Conservation (phyloP, 2,797 vertebrate genomes). For the Cyprinodon diabolis region DNA sequence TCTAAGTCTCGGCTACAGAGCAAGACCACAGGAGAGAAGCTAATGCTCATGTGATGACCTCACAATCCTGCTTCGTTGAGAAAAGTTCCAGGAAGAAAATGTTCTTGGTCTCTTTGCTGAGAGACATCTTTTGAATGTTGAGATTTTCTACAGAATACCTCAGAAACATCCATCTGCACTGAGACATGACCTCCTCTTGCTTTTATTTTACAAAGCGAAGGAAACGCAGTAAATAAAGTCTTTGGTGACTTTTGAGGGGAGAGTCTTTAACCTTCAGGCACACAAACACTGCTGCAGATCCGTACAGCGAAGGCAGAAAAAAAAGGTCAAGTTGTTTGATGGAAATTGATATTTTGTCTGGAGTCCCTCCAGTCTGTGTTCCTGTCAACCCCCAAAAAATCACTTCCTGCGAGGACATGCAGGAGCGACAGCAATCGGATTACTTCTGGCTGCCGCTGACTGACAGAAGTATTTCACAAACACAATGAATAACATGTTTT, state of each 20-base stretch:
- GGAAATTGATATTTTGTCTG: constrained; percentile 11
- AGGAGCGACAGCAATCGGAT: constrained; percentile 9
- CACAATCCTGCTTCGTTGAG: too few relatives aligned
- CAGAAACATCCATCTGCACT: too few relatives aligned
- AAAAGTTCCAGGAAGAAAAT: too few relatives aligned
- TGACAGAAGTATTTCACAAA: constrained; percentile 10
- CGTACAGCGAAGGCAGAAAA: not conserved
- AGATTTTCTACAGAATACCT: too few relatives aligned
- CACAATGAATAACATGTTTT: not conserved
- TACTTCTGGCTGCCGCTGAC: constrained; percentile 7
- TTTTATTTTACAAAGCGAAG: not conserved
- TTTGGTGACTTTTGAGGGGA: not conserved
- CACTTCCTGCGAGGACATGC: not conserved
- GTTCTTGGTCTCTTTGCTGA: too few relatives aligned
- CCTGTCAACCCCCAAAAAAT: constrained; percentile 7
- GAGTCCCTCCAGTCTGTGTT: not conserved
- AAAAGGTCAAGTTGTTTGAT: constrained; percentile 22
- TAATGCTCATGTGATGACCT: too few relatives aligned
- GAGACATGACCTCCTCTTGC: too few relatives aligned
- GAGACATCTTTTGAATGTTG: too few relatives aligned
- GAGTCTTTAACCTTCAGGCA: not conserved
- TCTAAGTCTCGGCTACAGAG: too few relatives aligned
- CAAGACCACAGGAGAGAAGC: too few relatives aligned
- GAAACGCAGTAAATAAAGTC: not conserved
- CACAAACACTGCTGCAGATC: not conserved